These are phyloP conservation scores for Heterohyrax brucei DNA, from an alignment of 2,797 vertebrate species.

Conservation along the genomic window DNA sequence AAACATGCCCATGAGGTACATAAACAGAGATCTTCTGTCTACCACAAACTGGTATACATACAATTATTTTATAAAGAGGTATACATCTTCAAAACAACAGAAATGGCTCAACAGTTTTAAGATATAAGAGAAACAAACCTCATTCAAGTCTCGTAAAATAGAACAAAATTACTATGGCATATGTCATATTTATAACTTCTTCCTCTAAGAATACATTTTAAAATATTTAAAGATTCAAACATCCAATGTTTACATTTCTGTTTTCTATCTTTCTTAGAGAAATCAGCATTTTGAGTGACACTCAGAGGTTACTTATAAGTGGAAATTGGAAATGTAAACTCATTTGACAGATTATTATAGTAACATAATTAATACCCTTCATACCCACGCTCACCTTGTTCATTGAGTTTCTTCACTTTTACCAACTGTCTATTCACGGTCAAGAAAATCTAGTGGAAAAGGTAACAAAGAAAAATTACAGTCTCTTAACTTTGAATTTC, in stretches of 20 bases:
- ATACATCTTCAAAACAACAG: not conserved
- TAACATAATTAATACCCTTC: not conserved
- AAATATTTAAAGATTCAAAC: not conserved
- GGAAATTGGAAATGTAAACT: not conserved
- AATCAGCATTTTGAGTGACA: not conserved
- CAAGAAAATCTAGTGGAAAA: not conserved
- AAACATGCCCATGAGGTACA: not conserved
- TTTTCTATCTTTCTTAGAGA: slow-evolving; percentile 8
- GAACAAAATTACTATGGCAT: not conserved
- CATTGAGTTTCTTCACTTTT: not conserved
- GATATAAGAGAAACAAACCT: slow-evolving; percentile 32
- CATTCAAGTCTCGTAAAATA: slow-evolving; percentile 32
- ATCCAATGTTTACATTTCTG: not conserved
- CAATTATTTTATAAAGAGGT: not conserved
- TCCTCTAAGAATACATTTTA: not conserved
- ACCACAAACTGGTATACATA: not conserved
- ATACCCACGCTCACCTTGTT: not conserved
- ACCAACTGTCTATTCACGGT: not conserved
- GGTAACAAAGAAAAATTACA: not conserved
- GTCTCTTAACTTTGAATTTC: not conserved
- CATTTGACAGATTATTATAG: not conserved
- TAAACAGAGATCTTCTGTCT: not conserved
- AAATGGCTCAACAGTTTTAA: not conserved
- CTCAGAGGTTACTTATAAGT: not conserved
- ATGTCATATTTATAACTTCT: not conserved